These are phyloP conservation scores for Tychaedon coryphoeus DNA, from an alignment of 2,113 vertebrate genomes.

Conservation along the genomic window DNA sequence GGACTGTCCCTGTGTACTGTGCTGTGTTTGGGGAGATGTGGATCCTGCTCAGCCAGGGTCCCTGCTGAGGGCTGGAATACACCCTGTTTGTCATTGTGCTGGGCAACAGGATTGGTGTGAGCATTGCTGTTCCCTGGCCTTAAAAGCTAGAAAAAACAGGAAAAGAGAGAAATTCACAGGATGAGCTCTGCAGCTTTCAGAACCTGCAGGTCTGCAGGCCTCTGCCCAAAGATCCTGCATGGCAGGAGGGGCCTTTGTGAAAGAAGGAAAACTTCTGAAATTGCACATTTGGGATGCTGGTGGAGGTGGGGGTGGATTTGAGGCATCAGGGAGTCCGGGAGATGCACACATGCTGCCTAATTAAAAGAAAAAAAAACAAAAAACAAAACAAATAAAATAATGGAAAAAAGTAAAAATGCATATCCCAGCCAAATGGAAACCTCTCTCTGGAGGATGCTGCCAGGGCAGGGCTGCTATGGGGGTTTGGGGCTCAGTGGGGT, in stretches of 20 bases:
- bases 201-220: neutral
- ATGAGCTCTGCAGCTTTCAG: neutral
- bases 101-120: accelerated
- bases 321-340: neutral
- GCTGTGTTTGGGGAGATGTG: neutral
- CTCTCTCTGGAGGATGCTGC: neutral
- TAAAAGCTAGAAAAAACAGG: neutral
- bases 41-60: accelerated
- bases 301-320: neutral
- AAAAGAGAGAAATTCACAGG: neutral
- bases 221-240: neutral
- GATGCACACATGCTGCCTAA: neutral
- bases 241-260: neutral
- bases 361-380: neutral
- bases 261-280: neutral
- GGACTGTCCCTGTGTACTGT: neutral
- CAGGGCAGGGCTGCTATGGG: neutral
- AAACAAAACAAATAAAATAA: too few species aligned
- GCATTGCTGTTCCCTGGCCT: neutral
- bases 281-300: neutral
- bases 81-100: neutral
- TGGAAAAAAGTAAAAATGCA: neutral
- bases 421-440: neutral
- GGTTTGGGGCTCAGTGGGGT: accelerated
- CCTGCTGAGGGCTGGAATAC: neutral